A percentile compares a stretch with the other conserved stretches of the same genome.
phyloP scores from a whole-genome alignment of 2,888 invertebrate species.

The Acronicta psi region DNA sequence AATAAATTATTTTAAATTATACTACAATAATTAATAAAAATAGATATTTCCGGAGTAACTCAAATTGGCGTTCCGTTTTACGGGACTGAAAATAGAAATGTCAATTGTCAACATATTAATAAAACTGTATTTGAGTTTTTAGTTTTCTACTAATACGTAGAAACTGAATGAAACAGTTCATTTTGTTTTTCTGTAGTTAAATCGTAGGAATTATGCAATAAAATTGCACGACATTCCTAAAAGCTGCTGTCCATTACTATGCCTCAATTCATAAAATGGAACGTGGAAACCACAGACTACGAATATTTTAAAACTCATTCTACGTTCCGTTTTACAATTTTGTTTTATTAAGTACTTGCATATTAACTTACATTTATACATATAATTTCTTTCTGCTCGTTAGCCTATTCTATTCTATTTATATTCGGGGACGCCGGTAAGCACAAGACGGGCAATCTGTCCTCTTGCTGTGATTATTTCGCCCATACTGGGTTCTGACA shows the following conservation, averaged over 20 bases:
- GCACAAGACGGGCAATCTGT: too few relatives aligned
- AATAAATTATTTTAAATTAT: conserved; percentile 1
- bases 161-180: too few relatives aligned
- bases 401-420: too few relatives aligned
- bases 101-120: conserved; percentile 6
- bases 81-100: not conserved
- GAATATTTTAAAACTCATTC: not conserved
- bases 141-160: too few relatives aligned
- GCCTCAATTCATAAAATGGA: not conserved
- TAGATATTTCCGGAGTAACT: not conserved
- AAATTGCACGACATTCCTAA: not conserved
- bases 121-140: too few relatives aligned
- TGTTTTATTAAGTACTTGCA: too few relatives aligned
- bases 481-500: too few relatives aligned
- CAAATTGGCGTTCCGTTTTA: conserved; percentile 19
- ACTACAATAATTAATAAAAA: conserved; percentile 3
- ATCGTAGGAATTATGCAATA: not conserved
- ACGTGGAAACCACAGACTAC: not conserved
- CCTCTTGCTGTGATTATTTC: too few relatives aligned
- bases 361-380: too few relatives aligned
- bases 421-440: too few relatives aligned
- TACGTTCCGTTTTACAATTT: not conserved
- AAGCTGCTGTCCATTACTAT: not conserved
- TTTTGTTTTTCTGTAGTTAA: too few relatives aligned
- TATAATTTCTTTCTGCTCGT: too few relatives aligned